Conservation (phyloP, 2,113 vertebrate species). For the Megaceryle maxima region DNA sequence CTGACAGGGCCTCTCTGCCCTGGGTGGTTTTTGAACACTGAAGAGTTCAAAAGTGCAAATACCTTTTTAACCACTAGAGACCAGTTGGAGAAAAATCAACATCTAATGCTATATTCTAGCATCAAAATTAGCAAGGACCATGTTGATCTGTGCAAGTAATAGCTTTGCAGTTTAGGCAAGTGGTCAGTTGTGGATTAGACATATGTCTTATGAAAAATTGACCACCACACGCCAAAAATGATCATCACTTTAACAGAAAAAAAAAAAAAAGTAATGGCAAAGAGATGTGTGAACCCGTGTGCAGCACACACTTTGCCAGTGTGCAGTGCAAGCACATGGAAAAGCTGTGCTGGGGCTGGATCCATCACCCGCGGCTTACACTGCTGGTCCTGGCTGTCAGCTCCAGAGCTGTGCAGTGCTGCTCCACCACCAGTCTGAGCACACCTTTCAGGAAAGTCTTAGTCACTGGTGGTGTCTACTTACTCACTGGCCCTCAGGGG, state of each 20-base stretch:
- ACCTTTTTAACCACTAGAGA: background rate
- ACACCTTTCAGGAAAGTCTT: too few species aligned
- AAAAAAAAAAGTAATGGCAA: background rate
- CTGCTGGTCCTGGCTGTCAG: background rate
- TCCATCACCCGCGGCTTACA: background rate
- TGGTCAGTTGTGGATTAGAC: background rate
- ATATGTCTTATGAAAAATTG: background rate
- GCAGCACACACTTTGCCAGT: background rate
- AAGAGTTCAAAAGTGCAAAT: background rate
- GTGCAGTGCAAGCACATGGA: fast-evolving
- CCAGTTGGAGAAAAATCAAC: background rate
- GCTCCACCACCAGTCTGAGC: background rate
- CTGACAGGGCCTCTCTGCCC: background rate
- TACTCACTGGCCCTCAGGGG: background rate
- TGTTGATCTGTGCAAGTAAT: background rate
- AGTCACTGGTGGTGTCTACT: background rate
- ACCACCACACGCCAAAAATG: too few species aligned
- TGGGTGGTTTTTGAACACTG: background rate
- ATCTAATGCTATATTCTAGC: background rate
- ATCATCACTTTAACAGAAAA: background rate
- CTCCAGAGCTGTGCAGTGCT: background rate
- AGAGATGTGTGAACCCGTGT: background rate
- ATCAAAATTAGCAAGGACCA: background rate
- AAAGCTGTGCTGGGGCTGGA: background rate
- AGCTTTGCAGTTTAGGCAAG: background rate